Percentiles rank a stretch among this genome's conserved stretches.
Conservation (phyloP, 2,888 invertebrate species). For the Hetaerina titia region DNA sequence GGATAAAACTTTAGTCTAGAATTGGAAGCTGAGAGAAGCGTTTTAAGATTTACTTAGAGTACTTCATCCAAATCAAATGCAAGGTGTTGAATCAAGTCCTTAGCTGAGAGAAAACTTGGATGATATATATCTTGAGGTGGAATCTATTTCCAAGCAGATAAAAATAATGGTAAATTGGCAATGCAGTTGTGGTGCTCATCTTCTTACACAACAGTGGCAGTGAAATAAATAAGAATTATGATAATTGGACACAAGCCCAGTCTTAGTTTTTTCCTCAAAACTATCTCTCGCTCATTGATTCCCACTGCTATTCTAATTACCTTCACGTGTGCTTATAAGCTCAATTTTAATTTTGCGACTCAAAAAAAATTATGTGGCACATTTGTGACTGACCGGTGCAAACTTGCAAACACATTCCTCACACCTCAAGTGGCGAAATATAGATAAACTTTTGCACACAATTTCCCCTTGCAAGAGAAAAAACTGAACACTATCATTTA, state of each 20-base stretch:
- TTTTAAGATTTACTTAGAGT: conserved; percentile 2
- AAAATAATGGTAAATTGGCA: conserved; percentile 46
- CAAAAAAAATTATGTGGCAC: conserved; percentile 45
- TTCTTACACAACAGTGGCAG: conserved; percentile 42
- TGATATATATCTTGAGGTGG: conserved; percentile 34
- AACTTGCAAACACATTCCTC: conserved; percentile 57
- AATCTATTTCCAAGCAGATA: conserved; percentile 30
- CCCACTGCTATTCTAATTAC: conserved; percentile 39
- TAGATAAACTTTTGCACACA: conserved; percentile 53
- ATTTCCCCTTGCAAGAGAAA: conserved; percentile 46
- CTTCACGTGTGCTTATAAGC: conserved; percentile 59
- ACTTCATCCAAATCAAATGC: conserved; percentile 34
- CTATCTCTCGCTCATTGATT: conserved; percentile 32
- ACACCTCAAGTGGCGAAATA: conserved; percentile 1
- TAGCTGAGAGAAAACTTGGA: conserved; percentile 46
- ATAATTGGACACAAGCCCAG: conserved; percentile 33
- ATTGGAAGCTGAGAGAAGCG: background rate
- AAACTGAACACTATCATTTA: conserved; percentile 62
- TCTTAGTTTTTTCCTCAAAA: conserved; percentile 27
- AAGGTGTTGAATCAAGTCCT: conserved; percentile 10
- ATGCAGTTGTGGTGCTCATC: conserved; percentile 49
- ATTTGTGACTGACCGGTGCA: conserved; percentile 56
- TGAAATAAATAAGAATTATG: conserved; percentile 60
- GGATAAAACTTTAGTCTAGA: background rate
- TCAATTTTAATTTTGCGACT: conserved; percentile 64